phyloP scores from a whole-genome alignment of 2,797 vertebrate genomes.

The Salarias fasciatus region DNA sequence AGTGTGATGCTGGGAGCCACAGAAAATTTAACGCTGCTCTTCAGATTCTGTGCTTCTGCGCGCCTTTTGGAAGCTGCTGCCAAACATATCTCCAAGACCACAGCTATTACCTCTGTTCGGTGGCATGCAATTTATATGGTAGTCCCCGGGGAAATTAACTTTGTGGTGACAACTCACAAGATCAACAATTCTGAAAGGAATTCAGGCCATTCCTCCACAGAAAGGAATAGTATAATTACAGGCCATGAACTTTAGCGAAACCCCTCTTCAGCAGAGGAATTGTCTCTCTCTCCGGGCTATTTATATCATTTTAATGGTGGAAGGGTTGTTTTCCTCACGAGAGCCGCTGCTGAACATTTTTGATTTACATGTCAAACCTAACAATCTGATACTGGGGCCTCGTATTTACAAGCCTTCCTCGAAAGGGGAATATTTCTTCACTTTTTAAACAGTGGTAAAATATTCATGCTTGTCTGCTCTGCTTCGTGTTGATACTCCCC shows the following conservation, averaged over 20 bases:
- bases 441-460: slow-evolving; percentile 5
- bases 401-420: background rate
- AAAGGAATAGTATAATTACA: slow-evolving; percentile 75
- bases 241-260: slow-evolving; percentile 50
- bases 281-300: slow-evolving; percentile 38
- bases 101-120: slow-evolving; percentile 73
- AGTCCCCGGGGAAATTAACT: slow-evolving; percentile 83
- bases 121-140: slow-evolving; percentile 78
- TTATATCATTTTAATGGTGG: slow-evolving; percentile 46
- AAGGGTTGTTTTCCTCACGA: slow-evolving; percentile 10
- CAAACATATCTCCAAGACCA: slow-evolving; percentile 69
- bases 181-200: slow-evolving; percentile 82
- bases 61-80: slow-evolving; percentile 64
- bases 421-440: background rate
- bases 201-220: slow-evolving; percentile 64
- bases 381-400: slow-evolving; percentile 1
- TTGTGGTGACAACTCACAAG: slow-evolving; percentile 82
- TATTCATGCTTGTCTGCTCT: slow-evolving; percentile 5
- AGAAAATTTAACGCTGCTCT: slow-evolving; percentile 23
- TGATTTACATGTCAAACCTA: slow-evolving; percentile 6
- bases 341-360: slow-evolving; percentile 1
- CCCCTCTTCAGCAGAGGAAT: slow-evolving; percentile 10
- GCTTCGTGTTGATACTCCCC: background rate
- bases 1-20: slow-evolving; percentile 20
- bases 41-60: slow-evolving; percentile 16